Percentiles rank a stretch among this genome's conserved stretches.
Conservation (phyloP, 2,888 invertebrate genomes). For the Diaprepes abbreviatus region DNA sequence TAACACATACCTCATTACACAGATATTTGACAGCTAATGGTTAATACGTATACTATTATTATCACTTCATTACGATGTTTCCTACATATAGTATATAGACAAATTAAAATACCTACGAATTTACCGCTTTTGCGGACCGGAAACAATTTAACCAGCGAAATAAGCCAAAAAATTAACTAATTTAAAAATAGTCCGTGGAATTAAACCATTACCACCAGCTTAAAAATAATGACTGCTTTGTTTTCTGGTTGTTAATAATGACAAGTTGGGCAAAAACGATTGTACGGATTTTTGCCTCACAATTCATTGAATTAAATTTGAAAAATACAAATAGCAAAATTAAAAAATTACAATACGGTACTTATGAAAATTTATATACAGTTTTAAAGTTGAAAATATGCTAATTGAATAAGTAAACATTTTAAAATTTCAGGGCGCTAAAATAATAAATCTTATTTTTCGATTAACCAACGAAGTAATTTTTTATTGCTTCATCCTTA, state of each 20-base stretch:
- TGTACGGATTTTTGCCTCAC: background rate
- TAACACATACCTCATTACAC: background rate
- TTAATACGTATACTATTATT: slow-evolving; percentile 6
- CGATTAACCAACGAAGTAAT: too few species aligned
- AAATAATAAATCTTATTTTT: too few species aligned
- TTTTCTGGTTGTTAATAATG: slow-evolving; percentile 9
- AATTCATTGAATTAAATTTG: background rate
- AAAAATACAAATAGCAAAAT: background rate
- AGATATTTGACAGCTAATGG: background rate
- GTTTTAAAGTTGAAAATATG: too few species aligned
- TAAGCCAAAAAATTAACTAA: slow-evolving; percentile 9
- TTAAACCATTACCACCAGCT: slow-evolving; percentile 12
- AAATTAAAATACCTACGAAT: slow-evolving; percentile 20
- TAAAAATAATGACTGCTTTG: slow-evolving; percentile 9
- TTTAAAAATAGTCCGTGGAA: slow-evolving; percentile 14
- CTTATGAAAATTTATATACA: background rate
- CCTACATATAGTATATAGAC: slow-evolving; percentile 7
- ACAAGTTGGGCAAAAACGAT: background rate
- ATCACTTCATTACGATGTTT: slow-evolving; percentile 12
- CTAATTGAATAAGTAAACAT: too few species aligned
- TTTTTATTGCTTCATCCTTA: too few species aligned
- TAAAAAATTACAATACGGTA: background rate
- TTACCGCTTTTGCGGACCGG: slow-evolving; percentile 11
- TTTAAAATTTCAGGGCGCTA: too few species aligned
- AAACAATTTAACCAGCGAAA: slow-evolving; percentile 12